Conservation (phyloP, 2,888 invertebrate species). For the Watsonalla cultraria region DNA sequence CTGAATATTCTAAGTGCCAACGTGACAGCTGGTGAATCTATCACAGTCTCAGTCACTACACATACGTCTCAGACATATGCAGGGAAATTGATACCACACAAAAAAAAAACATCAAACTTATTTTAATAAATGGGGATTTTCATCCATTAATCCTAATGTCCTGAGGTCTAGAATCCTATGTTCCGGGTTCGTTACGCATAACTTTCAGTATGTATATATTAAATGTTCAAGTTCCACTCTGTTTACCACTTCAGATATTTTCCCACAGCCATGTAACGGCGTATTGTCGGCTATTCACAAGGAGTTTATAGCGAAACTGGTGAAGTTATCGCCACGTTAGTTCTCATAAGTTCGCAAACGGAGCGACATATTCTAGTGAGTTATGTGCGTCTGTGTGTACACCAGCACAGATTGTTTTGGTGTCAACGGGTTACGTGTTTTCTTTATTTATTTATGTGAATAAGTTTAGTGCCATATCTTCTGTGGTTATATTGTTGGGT, state of each 20-base stretch:
- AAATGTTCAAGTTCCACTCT: not conserved
- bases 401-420: slow-evolving; percentile 16
- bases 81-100: no score
- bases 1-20: no score
- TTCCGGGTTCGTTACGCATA: no score
- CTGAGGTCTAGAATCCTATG: no score
- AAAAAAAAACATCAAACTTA: no score
- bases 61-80: no score
- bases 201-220: not conserved
- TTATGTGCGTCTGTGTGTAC: slow-evolving; percentile 24
- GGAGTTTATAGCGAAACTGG: slow-evolving; percentile 39
- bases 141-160: no score
- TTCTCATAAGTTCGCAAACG: slow-evolving; percentile 4
- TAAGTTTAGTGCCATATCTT: not conserved
- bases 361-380: slow-evolving; percentile 15
- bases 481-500: not conserved
- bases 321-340: slow-evolving; percentile 39
- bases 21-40: no score
- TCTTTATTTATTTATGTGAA: not conserved
- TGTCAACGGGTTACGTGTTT: not conserved
- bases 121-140: not conserved
- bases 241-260: slow-evolving; percentile 5
- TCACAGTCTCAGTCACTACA: no score
- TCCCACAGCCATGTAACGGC: slow-evolving; percentile 15
- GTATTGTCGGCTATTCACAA: slow-evolving; percentile 32